Conservation (phyloP, 1,140 invertebrate genomes). For the Orchestia grillus region DNA sequence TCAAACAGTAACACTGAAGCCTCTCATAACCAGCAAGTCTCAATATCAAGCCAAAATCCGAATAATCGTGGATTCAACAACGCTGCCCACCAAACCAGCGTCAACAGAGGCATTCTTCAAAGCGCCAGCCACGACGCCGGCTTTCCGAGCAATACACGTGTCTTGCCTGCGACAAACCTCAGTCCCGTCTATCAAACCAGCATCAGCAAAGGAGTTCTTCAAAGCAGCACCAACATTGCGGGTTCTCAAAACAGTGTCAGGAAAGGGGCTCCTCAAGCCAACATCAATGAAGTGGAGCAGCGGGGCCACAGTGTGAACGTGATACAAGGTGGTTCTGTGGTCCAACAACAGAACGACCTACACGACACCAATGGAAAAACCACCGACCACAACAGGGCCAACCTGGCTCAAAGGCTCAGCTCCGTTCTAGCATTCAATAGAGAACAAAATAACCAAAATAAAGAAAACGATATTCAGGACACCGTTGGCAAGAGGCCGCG, state of each 20-base stretch:
- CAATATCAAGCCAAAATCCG: neutral
- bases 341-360: neutral
- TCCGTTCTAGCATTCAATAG: neutral
- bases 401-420: neutral
- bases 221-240: neutral
- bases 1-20: neutral
- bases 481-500: neutral
- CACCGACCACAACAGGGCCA: neutral
- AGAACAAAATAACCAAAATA: neutral
- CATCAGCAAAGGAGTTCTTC: conserved; percentile 5
- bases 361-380: neutral
- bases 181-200: neutral
- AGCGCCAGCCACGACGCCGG: neutral
- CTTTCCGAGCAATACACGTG: neutral
- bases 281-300: neutral
- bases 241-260: neutral
- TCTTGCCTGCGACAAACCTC: neutral
- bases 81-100: neutral
- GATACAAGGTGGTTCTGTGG: neutral
- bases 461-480: neutral
- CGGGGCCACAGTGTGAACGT: neutral
- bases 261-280: neutral
- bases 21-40: neutral
- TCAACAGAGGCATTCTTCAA: neutral
- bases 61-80: conserved; percentile 29